These are phyloP conservation scores for Lacerta viridis DNA, from an alignment of 2,797 vertebrate species.

Conservation along the genomic window DNA sequence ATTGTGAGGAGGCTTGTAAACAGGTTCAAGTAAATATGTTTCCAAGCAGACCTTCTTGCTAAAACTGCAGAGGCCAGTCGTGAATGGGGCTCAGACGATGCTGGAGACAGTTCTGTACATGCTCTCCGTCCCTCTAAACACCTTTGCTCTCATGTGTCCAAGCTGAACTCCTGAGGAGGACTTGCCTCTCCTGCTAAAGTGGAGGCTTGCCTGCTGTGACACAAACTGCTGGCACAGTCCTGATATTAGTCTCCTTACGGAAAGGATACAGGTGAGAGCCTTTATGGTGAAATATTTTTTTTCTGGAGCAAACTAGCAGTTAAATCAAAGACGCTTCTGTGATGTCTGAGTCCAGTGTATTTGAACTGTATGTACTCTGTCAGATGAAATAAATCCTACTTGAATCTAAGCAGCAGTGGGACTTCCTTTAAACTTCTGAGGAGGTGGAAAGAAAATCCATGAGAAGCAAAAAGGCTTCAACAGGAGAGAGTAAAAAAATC, in stretches of 20 bases:
- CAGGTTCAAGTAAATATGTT: too few species aligned
- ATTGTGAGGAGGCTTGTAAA: too few species aligned
- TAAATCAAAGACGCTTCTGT: slow-evolving; percentile 45
- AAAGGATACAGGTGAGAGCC: slow-evolving; percentile 24
- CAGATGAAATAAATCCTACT: slow-evolving; percentile 47
- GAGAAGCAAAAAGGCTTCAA: slow-evolving; percentile 31
- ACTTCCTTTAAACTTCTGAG: slow-evolving; percentile 31
- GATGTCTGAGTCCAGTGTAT: slow-evolving; percentile 44
- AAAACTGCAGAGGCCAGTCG: background rate
- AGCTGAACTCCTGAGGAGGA: background rate
- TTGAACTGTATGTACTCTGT: slow-evolving; percentile 39
- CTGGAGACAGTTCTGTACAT: background rate
- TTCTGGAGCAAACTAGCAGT: slow-evolving; percentile 30
- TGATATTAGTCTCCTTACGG: slow-evolving; percentile 29
- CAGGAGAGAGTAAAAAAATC: background rate
- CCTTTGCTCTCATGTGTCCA: background rate
- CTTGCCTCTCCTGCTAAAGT: background rate
- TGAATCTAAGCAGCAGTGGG: slow-evolving; percentile 34
- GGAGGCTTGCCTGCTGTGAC: background rate
- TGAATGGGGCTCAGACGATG: background rate
- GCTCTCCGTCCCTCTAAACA: too few species aligned
- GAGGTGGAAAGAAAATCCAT: slow-evolving; percentile 40
- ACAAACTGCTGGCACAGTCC: slow-evolving; percentile 13
- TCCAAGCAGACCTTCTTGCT: background rate
- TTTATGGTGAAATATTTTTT: slow-evolving; percentile 22